Evolutionary conservation across 1,140 invertebrate genomes (phyloP).

Genomic region (Zeugodacus cucurbitae): DNA sequence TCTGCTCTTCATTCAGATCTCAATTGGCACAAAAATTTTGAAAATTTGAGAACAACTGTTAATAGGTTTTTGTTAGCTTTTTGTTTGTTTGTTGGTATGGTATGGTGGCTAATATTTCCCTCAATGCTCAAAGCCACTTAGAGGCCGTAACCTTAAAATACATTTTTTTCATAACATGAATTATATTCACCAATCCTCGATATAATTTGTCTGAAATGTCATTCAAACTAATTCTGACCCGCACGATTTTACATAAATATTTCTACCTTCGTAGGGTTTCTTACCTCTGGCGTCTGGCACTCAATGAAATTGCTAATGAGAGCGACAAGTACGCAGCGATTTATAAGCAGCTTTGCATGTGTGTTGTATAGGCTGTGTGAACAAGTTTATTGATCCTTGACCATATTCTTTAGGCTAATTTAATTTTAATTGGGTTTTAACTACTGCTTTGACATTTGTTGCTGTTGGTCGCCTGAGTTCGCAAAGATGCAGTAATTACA

Average conservation of each 20-base stretch:
- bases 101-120: too few species aligned
- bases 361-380: neutral
- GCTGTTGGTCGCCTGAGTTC: neutral
- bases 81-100: too few species aligned
- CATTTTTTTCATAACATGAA: too few species aligned
- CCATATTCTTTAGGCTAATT: constrained; percentile 32
- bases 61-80: too few species aligned
- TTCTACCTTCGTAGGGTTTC: neutral
- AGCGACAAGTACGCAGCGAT: neutral
- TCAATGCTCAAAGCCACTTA: too few species aligned
- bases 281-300: neutral
- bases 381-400: constrained; percentile 9
- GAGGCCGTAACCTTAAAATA: too few species aligned
- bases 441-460: constrained; percentile 1
- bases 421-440: constrained; percentile 18
- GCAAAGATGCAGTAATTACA: neutral
- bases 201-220: too few species aligned
- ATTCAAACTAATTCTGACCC: too few species aligned
- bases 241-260: neutral
- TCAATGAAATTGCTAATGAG: neutral
- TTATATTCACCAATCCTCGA: too few species aligned
- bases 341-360: neutral
- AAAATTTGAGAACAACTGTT: too few species aligned
- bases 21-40: too few species aligned
- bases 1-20: too few species aligned